Base-by-base conservation (phyloP, 2,797 vertebrate species). In the Sebastiscus tertius region DNA sequence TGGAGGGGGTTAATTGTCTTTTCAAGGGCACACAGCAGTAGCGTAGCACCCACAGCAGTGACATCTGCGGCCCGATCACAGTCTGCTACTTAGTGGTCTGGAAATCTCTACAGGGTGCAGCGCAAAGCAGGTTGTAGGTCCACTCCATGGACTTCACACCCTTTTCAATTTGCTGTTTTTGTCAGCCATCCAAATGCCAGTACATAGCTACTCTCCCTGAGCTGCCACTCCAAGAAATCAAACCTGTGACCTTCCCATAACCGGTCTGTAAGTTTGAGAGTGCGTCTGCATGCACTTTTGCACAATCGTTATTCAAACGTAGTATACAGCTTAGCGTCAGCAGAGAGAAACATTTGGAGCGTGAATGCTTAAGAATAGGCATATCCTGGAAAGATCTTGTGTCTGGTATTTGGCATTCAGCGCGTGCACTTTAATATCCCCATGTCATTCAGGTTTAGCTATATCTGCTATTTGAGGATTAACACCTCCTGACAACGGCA, bases 381-480 rank as follows among this genome's bases (percentile, higher is more conserved):
- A 24, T 83, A 85, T 80, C 82, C 64, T 27, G 67, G 49, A 82
- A 75, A 60, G 75, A 88, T 89, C 87, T 83, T 26, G 63, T 49
- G 36, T 81, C 79, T 84, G 33, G 62, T 66, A 22, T 89, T 92
- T 88, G 77, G 79, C 66, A 92, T 91, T 90, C 91, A 81, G 79
- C 1, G 11, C 8, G 65, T 73, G 71, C 49, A 22, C 91, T 83
- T 87, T 86, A 82, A 92, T 93, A 87, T 84, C 83, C 80, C 77
- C 64, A 5, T 88, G 93, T 84, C 92, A 87, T 86, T 91, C 90
- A 77, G 80, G 52, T 90, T 92, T 84, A 89, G 88, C 86, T 82
- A 69, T 79, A 87, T 91, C 87, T 91, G 84, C 88, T 91, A 58
- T 89, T 86, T 83, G 85, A 79, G 90, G 91, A 93, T 93, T 92